Evolutionary conservation across 2,113 vertebrate genomes (phyloP).

Genomic region (Pollachius pollachius): DNA sequence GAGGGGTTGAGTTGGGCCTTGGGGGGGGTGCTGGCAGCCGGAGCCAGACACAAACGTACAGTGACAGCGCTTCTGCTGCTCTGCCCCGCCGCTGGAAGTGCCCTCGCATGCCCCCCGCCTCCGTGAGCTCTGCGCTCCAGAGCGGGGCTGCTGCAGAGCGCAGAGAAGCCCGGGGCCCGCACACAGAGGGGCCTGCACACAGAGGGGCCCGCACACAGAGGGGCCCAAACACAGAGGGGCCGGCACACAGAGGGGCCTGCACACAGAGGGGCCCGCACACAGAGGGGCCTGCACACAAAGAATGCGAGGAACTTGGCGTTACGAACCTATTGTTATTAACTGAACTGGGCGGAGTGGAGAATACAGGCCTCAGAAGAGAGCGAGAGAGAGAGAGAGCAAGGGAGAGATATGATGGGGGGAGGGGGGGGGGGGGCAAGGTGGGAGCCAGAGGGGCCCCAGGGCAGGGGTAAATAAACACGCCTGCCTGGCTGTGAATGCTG

Average conservation of each 20-base stretch:
- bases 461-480: constrained; percentile 47
- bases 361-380: constrained; percentile 8
- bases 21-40: not conserved
- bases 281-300: constrained; percentile 44
- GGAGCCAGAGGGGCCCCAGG: constrained; percentile 29
- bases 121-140: not conserved
- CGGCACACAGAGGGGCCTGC: too few species aligned
- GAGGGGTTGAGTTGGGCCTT: not conserved
- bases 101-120: constrained; percentile 17
- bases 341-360: constrained; percentile 31
- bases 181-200: too few species aligned
- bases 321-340: constrained; percentile 58
- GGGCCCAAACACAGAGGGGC: too few species aligned
- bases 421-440: constrained; percentile 33
- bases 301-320: constrained; percentile 62
- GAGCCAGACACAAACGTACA: constrained; percentile 53
- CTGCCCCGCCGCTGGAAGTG: constrained; percentile 44
- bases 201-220: constrained; percentile 8
- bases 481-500: constrained; percentile 22
- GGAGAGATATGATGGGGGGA: not conserved
- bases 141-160: too few species aligned
- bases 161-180: too few species aligned
- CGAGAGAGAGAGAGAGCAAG: constrained; percentile 1
- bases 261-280: constrained; percentile 8
- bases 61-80: constrained; percentile 48